Evolutionary conservation across 2,113 vertebrate genomes (phyloP), one percentile per base, ranked within the genome.

Genomic region (Procavia capensis): DNA sequence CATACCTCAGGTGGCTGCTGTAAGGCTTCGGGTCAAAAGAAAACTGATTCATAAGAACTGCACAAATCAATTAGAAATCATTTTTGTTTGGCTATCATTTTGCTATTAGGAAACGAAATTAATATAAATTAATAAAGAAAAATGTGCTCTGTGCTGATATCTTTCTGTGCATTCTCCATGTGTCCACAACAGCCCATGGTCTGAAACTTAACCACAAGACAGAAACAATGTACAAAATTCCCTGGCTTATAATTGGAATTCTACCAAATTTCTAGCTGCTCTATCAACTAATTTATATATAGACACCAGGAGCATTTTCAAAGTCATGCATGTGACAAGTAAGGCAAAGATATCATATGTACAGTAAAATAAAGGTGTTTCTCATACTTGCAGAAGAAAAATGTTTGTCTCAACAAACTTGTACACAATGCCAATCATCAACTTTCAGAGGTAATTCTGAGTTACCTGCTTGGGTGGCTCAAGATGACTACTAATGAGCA

Each of bases 21-120:
- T 72, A 83, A 80, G 68, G 39, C 36, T 34, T 14, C 3, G 63
- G 47, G 74, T 82, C 95, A 91, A 88, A 90, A 91, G 50, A 9
- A 85, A 89, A 95, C 20, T 31, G 63, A 96, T 64, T 96, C 80
- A 43, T 19, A 83, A 93, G 50, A 91, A 87, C 83, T 86, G 14
- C 13, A 78, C 79, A 94, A 82, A 93, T 94, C 84, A 93, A 87
- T 64, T 41, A 34, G 41, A 93, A 82, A 88, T 57, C 43, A 61
- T 94, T 97, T 97, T 90, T 96, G 36, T 72, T 96, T 95, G 86
- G 83, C 86, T 91, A 89, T 96, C 57, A 45, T 47, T 43, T 25
- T 78, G 27, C 20, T 92, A 41, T 96, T 59, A n/a, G 79, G 61
- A 93, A 97, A 79, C 45, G 6, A 13, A 90, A 94, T 74, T 91